phyloP scores from a whole-genome alignment of 2,113 vertebrate genomes.

The Rhineura floridana region DNA sequence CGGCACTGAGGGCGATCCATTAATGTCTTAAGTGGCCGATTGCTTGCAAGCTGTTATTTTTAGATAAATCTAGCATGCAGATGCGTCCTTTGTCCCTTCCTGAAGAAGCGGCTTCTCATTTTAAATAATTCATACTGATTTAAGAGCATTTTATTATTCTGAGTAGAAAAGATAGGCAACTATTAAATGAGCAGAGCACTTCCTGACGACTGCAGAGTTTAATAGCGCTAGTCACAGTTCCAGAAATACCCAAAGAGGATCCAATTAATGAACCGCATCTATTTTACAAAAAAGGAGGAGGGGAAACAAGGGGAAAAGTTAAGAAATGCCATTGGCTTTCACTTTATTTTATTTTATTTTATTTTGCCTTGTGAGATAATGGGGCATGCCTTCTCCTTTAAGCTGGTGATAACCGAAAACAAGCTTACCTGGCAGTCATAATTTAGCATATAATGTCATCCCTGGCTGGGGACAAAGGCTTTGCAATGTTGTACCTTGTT shows the following conservation, averaged over 20 bases:
- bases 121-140: conserved; percentile 18
- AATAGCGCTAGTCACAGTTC: not conserved
- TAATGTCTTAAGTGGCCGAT: not conserved
- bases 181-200: not conserved
- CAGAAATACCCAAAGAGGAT: conserved; percentile 11
- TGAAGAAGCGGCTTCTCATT: not conserved
- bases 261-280: not conserved
- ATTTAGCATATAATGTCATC: not conserved
- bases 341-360: no score
- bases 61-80: not conserved
- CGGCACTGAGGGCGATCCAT: not conserved
- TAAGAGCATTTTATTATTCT: conserved; percentile 13
- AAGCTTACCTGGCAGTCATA: not conserved
- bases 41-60: not conserved
- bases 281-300: not conserved
- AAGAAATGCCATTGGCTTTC: not conserved
- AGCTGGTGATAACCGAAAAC: not conserved
- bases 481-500: not conserved
- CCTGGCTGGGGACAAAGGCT: not conserved
- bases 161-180: not conserved
- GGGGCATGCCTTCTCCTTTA: not conserved
- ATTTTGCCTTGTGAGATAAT: no score
- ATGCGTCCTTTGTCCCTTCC: not conserved
- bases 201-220: not conserved
- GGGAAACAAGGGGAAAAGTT: not conserved